Conservation (phyloP, 2,797 vertebrate genomes). For the Diplodus sargus region DNA sequence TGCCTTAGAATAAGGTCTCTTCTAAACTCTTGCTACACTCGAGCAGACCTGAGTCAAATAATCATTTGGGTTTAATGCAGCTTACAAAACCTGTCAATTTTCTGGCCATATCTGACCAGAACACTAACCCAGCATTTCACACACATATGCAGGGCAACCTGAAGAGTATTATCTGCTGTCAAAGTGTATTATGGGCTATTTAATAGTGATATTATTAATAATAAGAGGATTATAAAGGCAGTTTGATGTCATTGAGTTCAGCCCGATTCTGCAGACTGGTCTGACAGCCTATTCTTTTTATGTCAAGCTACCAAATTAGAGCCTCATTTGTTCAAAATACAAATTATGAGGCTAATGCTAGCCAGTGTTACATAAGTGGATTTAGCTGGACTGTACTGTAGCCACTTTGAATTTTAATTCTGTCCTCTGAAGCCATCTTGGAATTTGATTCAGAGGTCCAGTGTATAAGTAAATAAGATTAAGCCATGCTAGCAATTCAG, state of each 20-base stretch:
- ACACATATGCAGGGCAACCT: not conserved
- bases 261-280: not conserved
- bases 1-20: constrained; percentile 14
- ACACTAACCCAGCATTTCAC: not conserved
- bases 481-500: not conserved
- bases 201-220: too few relatives aligned
- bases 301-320: not conserved
- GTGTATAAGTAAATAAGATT: too few relatives aligned
- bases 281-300: not conserved
- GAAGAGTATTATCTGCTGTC: not conserved
- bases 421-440: not conserved
- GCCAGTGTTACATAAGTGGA: not conserved
- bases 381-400: not conserved
- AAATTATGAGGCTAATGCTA: not conserved
- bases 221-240: not conserved
- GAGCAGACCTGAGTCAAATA: constrained; percentile 78
- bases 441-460: not conserved
- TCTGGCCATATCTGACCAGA: not conserved
- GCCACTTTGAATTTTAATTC: too few relatives aligned
- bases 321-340: not conserved
- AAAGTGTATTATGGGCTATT: not conserved
- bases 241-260: constrained; percentile 6
- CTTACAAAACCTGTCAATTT: constrained; percentile 4
- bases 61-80: constrained; percentile 42
- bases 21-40: constrained; percentile 68